These are phyloP conservation scores for Parasteatoda tepidariorum DNA, from an alignment of 1,140 invertebrate genomes.

Conservation along the genomic window DNA sequence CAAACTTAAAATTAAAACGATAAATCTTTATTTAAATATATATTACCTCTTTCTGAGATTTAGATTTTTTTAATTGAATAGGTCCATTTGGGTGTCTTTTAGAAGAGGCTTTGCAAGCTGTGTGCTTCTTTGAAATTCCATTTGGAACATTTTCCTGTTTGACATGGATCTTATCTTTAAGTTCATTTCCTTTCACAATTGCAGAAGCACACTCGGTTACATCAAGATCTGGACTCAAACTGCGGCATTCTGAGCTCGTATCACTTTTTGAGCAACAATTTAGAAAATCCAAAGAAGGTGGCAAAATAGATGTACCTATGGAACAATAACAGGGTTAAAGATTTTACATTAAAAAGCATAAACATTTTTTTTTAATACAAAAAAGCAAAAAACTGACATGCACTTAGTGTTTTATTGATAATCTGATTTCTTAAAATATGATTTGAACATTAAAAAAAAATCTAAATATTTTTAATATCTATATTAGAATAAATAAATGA, in stretches of 20 bases:
- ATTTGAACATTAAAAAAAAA: too few species aligned
- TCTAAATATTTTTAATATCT: too few species aligned
- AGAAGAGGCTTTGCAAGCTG: slow-evolving; percentile 21
- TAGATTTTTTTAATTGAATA: slow-evolving; percentile 20
- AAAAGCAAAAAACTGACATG: background rate
- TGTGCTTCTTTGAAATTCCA: slow-evolving; percentile 12
- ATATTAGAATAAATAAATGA: too few species aligned
- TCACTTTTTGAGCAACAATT: slow-evolving; percentile 70
- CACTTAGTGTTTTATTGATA: too few species aligned
- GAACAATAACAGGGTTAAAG: background rate
- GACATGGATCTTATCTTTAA: background rate
- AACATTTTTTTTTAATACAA: background rate
- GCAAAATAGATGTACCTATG: slow-evolving; percentile 78
- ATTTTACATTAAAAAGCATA: background rate
- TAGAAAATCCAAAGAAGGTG: slow-evolving; percentile 80
- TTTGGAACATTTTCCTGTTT: slow-evolving; percentile 26
- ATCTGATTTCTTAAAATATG: too few species aligned
- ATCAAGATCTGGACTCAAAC: slow-evolving; percentile 50
- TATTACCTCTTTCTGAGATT: slow-evolving; percentile 39
- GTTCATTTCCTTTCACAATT: background rate
- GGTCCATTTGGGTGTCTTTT: slow-evolving; percentile 5
- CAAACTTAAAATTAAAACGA: too few species aligned
- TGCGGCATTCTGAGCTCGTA: slow-evolving; percentile 58
- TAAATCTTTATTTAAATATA: background rate
- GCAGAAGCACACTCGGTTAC: background rate